Percentiles rank a stretch among this genome's conserved stretches.
phyloP scores from a whole-genome alignment of 2,888 invertebrate species.

The Diogma glabrata region DNA sequence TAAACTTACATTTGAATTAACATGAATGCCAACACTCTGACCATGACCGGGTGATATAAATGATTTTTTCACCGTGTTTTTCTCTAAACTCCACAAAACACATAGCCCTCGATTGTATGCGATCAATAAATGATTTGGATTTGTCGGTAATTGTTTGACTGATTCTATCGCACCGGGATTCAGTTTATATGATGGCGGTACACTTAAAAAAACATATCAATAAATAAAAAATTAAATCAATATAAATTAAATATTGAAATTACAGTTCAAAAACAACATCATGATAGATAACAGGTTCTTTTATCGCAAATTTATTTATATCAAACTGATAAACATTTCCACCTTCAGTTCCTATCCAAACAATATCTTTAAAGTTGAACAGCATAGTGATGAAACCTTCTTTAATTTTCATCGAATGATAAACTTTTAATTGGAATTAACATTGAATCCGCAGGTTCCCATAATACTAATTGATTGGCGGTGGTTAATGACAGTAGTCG shows the following conservation, averaged over 20 bases:
- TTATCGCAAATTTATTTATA: conserved; percentile 66
- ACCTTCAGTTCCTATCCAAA: conserved; percentile 88
- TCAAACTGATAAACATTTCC: conserved; percentile 89
- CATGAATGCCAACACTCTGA: conserved; percentile 33
- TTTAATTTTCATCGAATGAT: conserved; percentile 84
- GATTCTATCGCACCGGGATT: conserved; percentile 94
- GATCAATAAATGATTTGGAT: conserved; percentile 70
- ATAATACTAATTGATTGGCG: conserved; percentile 88
- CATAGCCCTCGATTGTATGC: conserved; percentile 93
- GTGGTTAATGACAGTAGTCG: conserved; percentile 80
- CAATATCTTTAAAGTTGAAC: conserved; percentile 69
- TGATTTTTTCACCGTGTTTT: conserved; percentile 58
- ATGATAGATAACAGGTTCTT: conserved; percentile 88
- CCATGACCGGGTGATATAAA: conserved; percentile 73
- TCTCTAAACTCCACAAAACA: conserved; percentile 79
- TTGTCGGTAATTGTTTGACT: conserved; percentile 74
- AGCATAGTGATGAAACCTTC: conserved; percentile 77
- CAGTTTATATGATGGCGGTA: conserved; percentile 87
- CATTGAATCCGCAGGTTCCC: conserved; percentile 82
- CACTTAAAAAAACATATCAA: conserved; percentile 42
- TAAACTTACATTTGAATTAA: conserved; percentile 26
- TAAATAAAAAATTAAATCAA: conserved; percentile 7
- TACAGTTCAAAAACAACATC: conserved; percentile 95
- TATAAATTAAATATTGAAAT: too few relatives aligned
- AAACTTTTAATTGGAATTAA: conserved; percentile 69